These are phyloP conservation scores for Phocides pigmalion DNA, from an alignment of 1,140 invertebrate species.

Conservation along the genomic window DNA sequence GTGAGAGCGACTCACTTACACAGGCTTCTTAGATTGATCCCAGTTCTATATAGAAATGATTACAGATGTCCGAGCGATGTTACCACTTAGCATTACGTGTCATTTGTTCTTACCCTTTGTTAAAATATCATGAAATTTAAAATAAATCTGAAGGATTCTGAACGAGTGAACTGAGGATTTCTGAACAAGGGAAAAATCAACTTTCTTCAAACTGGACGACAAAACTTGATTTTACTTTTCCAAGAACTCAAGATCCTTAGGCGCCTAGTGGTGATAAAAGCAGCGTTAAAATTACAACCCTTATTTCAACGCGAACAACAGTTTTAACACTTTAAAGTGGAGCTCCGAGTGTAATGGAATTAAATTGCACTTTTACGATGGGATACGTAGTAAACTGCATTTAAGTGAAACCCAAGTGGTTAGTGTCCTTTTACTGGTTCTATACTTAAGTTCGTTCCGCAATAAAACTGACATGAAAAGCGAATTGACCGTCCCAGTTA, in stretches of 20 bases:
- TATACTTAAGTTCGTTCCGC: not conserved
- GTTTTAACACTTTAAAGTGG: slow-evolving; percentile 30
- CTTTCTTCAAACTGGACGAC: not conserved
- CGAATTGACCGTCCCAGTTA: not conserved
- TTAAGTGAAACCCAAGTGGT: slow-evolving; percentile 14
- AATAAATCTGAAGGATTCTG: no score
- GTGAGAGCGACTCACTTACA: no score
- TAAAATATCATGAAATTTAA: no score
- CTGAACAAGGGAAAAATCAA: no score
- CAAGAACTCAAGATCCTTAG: slow-evolving; percentile 5
- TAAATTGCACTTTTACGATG: slow-evolving; percentile 30
- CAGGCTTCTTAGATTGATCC: no score
- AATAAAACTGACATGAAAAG: slow-evolving; percentile 11
- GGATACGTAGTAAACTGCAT: slow-evolving; percentile 18
- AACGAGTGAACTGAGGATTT: no score
- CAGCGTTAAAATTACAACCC: slow-evolving; percentile 19
- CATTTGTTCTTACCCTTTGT: no score
- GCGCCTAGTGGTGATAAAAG: slow-evolving; percentile 14
- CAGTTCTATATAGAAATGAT: no score
- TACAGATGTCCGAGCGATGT: no score
- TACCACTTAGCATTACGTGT: no score
- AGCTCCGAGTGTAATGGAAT: slow-evolving; percentile 27
- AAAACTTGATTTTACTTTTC: slow-evolving; percentile 4
- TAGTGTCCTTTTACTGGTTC: slow-evolving; percentile 12
- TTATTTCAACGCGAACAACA: slow-evolving; percentile 24